These are phyloP conservation scores for Microctonus hyperodae DNA, from an alignment of 2,888 invertebrate species.

Conservation along the genomic window DNA sequence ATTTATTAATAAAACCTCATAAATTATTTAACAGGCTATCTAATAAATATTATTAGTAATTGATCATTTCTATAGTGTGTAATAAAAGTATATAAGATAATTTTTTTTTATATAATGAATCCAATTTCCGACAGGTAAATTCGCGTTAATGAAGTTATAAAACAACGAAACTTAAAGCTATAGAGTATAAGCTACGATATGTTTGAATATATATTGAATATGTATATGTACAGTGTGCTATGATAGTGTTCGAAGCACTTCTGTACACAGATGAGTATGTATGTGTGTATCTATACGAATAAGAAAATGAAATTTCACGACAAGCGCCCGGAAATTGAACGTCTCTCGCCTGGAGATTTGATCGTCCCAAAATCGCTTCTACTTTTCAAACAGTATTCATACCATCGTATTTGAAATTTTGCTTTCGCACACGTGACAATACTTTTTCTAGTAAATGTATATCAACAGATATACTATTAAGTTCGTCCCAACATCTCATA, in stretches of 20 bases:
- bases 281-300: neutral
- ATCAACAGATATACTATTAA: neutral
- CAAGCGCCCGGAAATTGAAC: conserved; percentile 47
- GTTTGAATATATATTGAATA: conserved; percentile 12
- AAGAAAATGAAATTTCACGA: conserved; percentile 44
- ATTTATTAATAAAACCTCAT: no score
- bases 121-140: no score
- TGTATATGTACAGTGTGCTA: conserved; percentile 20
- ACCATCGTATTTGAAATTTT: conserved; percentile 15
- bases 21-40: no score
- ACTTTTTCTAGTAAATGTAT: conserved; percentile 31
- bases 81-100: no score
- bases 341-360: conserved; percentile 39
- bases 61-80: no score
- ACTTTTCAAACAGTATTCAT: conserved; percentile 28
- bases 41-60: no score
- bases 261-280: conserved; percentile 29
- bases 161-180: no score
- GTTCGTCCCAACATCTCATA: neutral
- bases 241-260: conserved; percentile 30
- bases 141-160: neutral
- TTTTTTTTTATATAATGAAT: neutral
- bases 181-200: neutral
- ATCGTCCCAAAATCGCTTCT: conserved; percentile 42
- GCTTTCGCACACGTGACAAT: conserved; percentile 12